Conservation (phyloP, 2,888 invertebrate genomes). For the Noctua fimbriata region DNA sequence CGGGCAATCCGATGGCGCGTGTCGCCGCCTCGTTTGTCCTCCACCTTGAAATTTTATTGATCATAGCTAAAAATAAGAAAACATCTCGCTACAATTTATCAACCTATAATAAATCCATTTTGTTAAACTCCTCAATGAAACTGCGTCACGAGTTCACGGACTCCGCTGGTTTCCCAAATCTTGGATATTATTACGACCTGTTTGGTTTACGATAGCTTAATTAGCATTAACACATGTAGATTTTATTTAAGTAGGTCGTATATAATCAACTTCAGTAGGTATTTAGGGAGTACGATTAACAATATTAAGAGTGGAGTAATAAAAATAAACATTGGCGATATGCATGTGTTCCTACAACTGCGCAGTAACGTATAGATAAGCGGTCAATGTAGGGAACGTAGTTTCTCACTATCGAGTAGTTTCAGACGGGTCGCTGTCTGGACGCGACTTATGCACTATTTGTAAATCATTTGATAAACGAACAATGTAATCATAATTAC, state of each 20-base stretch:
- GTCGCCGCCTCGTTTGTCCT: slow-evolving; percentile 71
- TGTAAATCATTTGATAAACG: slow-evolving; percentile 34
- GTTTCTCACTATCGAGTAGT: slow-evolving; percentile 42
- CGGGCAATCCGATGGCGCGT: slow-evolving; percentile 73
- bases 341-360: slow-evolving; percentile 69
- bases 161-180: slow-evolving; percentile 26
- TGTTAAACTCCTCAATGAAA: slow-evolving; percentile 57
- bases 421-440: slow-evolving; percentile 59
- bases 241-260: slow-evolving; percentile 51
- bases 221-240: slow-evolving; percentile 44
- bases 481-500: slow-evolving; percentile 20
- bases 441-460: slow-evolving; percentile 41
- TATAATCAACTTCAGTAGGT: slow-evolving; percentile 45
- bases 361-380: slow-evolving; percentile 84
- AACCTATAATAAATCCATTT: slow-evolving; percentile 46
- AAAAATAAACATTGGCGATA: slow-evolving; percentile 56
- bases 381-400: slow-evolving; percentile 80
- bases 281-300: slow-evolving; percentile 43
- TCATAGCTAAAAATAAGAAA: slow-evolving; percentile 68
- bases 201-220: slow-evolving; percentile 26
- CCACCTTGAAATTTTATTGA: slow-evolving; percentile 72
- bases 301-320: slow-evolving; percentile 49
- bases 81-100: slow-evolving; percentile 35
- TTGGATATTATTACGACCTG: slow-evolving; percentile 32
- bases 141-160: slow-evolving; percentile 44